phyloP scores from a whole-genome alignment of 2,888 invertebrate species.

The Cabera pusaria region DNA sequence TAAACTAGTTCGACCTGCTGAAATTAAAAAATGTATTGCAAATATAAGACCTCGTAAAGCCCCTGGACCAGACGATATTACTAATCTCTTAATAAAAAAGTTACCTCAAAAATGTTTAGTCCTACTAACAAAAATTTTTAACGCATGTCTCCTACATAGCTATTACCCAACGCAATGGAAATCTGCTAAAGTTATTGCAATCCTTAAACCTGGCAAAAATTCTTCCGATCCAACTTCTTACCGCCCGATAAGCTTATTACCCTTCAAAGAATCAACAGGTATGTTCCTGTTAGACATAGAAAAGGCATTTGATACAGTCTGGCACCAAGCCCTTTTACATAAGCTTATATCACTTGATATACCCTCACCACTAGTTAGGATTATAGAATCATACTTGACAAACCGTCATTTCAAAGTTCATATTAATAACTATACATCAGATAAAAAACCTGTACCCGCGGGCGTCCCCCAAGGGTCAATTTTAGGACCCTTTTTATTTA shows the following conservation, averaged over 20 bases:
- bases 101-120: too few species aligned
- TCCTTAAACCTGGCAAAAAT: too few species aligned
- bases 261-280: constrained; percentile 1
- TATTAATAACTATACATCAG: background rate
- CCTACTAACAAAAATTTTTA: too few species aligned
- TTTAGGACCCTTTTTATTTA: constrained; percentile 4
- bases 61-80: too few species aligned
- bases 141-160: too few species aligned
- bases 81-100: too few species aligned
- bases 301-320: background rate
- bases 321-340: constrained; percentile 3
- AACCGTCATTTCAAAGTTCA: constrained; percentile 1
- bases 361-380: background rate
- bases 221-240: too few species aligned
- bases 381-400: background rate
- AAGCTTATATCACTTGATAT: background rate
- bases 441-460: background rate
- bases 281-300: constrained; percentile 2
- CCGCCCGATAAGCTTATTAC: constrained; percentile 6
- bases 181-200: too few species aligned
- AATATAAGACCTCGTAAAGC: too few species aligned
- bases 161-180: too few species aligned
- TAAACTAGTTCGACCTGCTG: too few species aligned
- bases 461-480: constrained; percentile 13
- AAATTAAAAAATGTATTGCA: too few species aligned